These are phyloP conservation scores for Eucera pruinosa DNA, from an alignment of 2,888 invertebrate genomes.

Conservation along the genomic window DNA sequence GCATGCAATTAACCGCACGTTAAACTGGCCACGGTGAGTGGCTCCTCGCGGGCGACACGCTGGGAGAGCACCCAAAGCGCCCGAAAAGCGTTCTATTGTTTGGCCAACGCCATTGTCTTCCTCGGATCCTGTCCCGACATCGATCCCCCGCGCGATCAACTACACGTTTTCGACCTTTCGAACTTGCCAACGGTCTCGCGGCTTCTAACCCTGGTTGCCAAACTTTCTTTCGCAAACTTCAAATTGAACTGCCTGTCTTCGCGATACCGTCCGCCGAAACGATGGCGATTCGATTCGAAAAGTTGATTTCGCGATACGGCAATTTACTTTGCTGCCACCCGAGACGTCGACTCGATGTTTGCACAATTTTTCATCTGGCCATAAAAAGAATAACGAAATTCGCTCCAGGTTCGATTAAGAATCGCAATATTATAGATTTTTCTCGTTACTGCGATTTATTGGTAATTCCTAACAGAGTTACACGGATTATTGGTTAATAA, in stretches of 20 bases:
- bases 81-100: constrained; percentile 64
- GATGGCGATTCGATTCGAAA: neutral
- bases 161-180: constrained; percentile 27
- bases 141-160: constrained; percentile 25
- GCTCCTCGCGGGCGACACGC: neutral
- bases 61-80: constrained; percentile 42
- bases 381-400: too few relatives aligned
- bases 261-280: too few relatives aligned
- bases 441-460: too few relatives aligned
- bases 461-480: too few relatives aligned
- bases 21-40: constrained; percentile 49
- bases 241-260: constrained; percentile 11
- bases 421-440: too few relatives aligned
- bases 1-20: constrained; percentile 61
- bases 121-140: constrained; percentile 7
- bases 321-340: neutral
- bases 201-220: neutral
- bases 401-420: too few relatives aligned
- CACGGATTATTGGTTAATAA: too few relatives aligned
- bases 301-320: neutral
- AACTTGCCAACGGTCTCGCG: constrained; percentile 1
- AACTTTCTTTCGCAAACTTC: constrained; percentile 25
- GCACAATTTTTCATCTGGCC: neutral
- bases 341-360: neutral
- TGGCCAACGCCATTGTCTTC: constrained; percentile 47